Evolutionary conservation across 2,797 vertebrate genomes (phyloP).

Genomic region (Sandelia bainsii): DNA sequence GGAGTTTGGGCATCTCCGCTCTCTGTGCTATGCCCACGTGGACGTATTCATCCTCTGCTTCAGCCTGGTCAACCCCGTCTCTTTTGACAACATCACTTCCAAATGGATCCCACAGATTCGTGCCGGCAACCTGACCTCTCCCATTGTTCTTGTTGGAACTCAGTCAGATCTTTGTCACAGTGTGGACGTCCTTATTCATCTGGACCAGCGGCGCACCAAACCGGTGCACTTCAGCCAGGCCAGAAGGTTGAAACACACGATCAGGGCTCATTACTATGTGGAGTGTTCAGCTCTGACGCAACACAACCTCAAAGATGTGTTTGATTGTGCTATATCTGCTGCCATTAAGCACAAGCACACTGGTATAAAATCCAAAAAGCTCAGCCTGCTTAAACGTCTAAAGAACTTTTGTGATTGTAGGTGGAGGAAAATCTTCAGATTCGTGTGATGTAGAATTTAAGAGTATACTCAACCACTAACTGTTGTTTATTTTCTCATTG

Average conservation of each 20-base stretch:
- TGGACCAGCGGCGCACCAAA: conserved; percentile 86
- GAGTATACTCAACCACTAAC: background rate
- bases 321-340: conserved; percentile 92
- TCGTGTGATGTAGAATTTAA: conserved; percentile 79
- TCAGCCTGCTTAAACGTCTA: conserved; percentile 87
- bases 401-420: conserved; percentile 90
- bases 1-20: conserved; percentile 92
- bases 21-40: conserved; percentile 92
- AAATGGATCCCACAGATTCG: conserved; percentile 97
- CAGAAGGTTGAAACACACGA: conserved; percentile 88
- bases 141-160: conserved; percentile 93
- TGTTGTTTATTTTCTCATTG: background rate
- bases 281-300: conserved; percentile 96
- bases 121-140: conserved; percentile 87
- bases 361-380: conserved; percentile 83
- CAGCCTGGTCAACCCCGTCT: conserved; percentile 94
- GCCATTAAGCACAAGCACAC: conserved; percentile 90
- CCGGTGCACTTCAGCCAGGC: conserved; percentile 87
- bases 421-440: conserved; percentile 93
- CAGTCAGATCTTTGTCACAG: conserved; percentile 92
- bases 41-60: conserved; percentile 97
- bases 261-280: conserved; percentile 90
- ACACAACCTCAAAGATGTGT: conserved; percentile 94
- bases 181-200: conserved; percentile 90
- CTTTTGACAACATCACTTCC: conserved; percentile 92